Base-by-base conservation (phyloP, 2,888 invertebrate species). In the Harpalus rufipes region DNA sequence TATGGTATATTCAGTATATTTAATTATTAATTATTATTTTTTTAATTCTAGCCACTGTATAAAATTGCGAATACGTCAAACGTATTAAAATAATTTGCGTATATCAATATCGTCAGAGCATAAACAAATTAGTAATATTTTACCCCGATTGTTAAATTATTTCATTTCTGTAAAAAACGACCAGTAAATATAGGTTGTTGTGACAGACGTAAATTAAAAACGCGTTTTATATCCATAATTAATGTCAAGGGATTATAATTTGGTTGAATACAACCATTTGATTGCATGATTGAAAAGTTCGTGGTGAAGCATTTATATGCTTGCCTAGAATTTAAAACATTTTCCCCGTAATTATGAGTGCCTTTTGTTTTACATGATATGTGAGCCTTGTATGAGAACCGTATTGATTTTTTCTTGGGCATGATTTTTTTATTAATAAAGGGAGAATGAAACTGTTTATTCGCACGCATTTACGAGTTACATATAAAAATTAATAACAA, bases 191-290 rank as follows among this genome's bases (percentile, higher is more conserved):
- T 18, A 63, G 63, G 21, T 63, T 63, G 59, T 1, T 63, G 21
- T 63, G 18, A 18, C 63, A 63, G 59, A 10, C 12, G 12, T 63
- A 63, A 63, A 63, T 21, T 63, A 63, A 63, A 21, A 21, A 21
- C 14, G 59, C 12, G 25, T 18, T 21, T 18, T 21, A 59, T 59
- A 63, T 63, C 63, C 25, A 63, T 63, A 63, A 63, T 63, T 63
- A 63, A 63, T 63, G 63, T 63, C 63, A 63, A 10, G 63, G 63
- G 63, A 63, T 63, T 63, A 63, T 63, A 63, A 63, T 63, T 63
- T 63, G 16, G 63, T 63, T 12, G 59, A 59, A 59, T 51, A 59
- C 16, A 59, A 59, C 14, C 16, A 16, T 59, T 59, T 63, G 21
- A 21, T 63, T 63, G 63, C 63, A 0, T 63, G 63, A 63, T 63